Percentiles rank a stretch among this genome's conserved stretches.
Conservation (phyloP, 2,888 invertebrate genomes). For the Agonopterix arenella region DNA sequence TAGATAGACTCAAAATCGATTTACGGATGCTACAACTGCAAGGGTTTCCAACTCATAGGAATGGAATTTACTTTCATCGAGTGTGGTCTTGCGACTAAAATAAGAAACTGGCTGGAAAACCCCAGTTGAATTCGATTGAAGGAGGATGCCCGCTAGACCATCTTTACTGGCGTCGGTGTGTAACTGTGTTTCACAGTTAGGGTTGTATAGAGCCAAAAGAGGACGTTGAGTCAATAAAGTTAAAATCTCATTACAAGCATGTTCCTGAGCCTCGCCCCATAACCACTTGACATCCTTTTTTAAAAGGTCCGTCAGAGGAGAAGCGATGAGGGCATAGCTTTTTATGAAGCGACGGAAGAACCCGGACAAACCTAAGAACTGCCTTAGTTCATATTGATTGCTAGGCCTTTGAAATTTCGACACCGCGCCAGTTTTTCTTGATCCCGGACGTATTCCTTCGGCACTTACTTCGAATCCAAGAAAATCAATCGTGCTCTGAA, state of each 20-base stretch:
- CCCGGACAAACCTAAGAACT: constrained; percentile 21
- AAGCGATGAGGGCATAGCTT: constrained; percentile 16
- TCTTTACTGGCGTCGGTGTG: constrained; percentile 22
- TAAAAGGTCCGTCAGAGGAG: constrained; percentile 19
- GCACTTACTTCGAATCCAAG: too few species aligned
- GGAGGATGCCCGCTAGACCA: constrained; percentile 25
- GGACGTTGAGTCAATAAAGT: constrained; percentile 8
- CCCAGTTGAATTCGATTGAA: constrained; percentile 15
- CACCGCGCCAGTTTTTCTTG: constrained; percentile 16
- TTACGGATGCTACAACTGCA: constrained; percentile 9
- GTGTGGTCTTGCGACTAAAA: constrained; percentile 11
- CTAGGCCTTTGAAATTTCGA: constrained; percentile 15
- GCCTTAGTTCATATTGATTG: constrained; percentile 17
- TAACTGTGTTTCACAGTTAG: constrained; percentile 15
- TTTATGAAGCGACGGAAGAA: constrained; percentile 6
- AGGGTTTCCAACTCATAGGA: constrained; percentile 9
- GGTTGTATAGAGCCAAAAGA: constrained; percentile 22
- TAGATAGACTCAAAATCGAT: constrained; percentile 11
- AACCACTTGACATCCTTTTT: not conserved
- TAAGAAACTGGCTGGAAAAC: constrained; percentile 3
- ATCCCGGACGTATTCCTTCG: constrained; percentile 20
- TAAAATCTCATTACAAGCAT: not conserved
- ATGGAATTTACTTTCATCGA: constrained; percentile 9
- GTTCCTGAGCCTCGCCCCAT: not conserved
- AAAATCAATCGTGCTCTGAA: constrained; percentile 16